These are phyloP conservation scores for Luffia ferchaultella DNA, from an alignment of 2,888 invertebrate species.

Conservation along the genomic window DNA sequence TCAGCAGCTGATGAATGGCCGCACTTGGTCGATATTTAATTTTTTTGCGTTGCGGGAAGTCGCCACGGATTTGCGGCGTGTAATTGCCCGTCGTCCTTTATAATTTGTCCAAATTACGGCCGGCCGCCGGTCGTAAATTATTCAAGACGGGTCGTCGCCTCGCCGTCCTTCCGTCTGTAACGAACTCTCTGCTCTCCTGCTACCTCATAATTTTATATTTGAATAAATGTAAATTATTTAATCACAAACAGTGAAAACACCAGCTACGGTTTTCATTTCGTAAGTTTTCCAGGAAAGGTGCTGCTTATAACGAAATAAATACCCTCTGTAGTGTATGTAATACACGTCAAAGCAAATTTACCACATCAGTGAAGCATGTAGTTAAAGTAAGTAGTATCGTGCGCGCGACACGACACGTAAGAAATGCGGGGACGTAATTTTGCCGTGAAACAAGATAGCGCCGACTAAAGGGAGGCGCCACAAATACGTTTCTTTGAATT, in stretches of 20 bases:
- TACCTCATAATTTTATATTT: constrained; percentile 8
- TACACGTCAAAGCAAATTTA: too few species aligned
- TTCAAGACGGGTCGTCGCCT: constrained; percentile 8
- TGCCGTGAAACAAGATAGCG: not conserved
- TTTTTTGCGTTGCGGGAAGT: constrained; percentile 7
- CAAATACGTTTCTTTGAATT: not conserved
- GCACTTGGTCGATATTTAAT: constrained; percentile 4
- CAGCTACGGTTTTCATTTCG: too few species aligned
- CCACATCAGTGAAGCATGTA: too few species aligned
- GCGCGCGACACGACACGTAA: not conserved
- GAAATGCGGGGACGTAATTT: not conserved
- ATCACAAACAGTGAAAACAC: not conserved
- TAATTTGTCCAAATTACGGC: constrained; percentile 8
- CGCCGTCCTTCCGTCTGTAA: constrained; percentile 6
- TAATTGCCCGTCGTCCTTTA: constrained; percentile 9
- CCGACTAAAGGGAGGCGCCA: not conserved
- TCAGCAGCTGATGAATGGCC: too few species aligned
- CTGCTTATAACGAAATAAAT: too few species aligned
- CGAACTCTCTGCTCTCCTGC: constrained; percentile 4
- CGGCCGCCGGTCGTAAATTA: constrained; percentile 7
- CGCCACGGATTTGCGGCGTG: constrained; percentile 8
- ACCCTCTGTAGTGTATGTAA: too few species aligned
- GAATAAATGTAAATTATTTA: constrained; percentile 4
- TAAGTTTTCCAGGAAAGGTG: too few species aligned
- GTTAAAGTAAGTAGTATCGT: too few species aligned